Conservation (phyloP, 2,888 invertebrate species). For the Anticlea derivata region DNA sequence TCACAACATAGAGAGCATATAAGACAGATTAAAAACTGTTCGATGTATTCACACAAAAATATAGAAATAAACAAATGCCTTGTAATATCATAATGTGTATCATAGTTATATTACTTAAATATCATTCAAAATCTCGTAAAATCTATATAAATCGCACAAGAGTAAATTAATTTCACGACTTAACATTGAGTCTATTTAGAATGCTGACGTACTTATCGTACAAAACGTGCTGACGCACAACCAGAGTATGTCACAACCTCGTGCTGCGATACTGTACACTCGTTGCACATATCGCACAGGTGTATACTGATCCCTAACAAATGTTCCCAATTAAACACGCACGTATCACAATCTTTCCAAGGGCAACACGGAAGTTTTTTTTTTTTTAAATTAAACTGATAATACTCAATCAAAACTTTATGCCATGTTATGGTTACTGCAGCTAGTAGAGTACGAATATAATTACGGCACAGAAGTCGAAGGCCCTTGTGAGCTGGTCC, state of each 20-base stretch:
- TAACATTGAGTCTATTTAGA: not conserved
- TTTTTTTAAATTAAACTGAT: too few species aligned
- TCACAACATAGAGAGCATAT: slow-evolving; percentile 57
- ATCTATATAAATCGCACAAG: not conserved
- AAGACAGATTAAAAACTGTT: slow-evolving; percentile 28
- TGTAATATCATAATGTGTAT: too few species aligned
- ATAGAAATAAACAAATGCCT: too few species aligned
- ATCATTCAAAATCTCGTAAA: not conserved
- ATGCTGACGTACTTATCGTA: too few species aligned
- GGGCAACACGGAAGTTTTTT: too few species aligned
- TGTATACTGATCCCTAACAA: not conserved
- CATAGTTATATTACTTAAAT: too few species aligned
- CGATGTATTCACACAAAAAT: slow-evolving; percentile 38
- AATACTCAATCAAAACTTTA: too few species aligned
- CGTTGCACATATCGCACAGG: not conserved
- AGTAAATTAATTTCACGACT: not conserved
- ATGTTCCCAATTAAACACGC: not conserved
- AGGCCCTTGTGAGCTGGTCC: too few species aligned
- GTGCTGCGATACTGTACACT: not conserved
- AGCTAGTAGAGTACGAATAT: too few species aligned
- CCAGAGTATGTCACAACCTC: not conserved
- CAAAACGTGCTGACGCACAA: too few species aligned
- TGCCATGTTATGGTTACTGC: too few species aligned
- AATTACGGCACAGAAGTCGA: too few species aligned
- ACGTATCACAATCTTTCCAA: slow-evolving; percentile 8